Percentiles rank a stretch among this genome's conserved stretches.
Evolutionary conservation across 1,140 invertebrate genomes (phyloP).

Genomic region (Mylabris phalerata): DNA sequence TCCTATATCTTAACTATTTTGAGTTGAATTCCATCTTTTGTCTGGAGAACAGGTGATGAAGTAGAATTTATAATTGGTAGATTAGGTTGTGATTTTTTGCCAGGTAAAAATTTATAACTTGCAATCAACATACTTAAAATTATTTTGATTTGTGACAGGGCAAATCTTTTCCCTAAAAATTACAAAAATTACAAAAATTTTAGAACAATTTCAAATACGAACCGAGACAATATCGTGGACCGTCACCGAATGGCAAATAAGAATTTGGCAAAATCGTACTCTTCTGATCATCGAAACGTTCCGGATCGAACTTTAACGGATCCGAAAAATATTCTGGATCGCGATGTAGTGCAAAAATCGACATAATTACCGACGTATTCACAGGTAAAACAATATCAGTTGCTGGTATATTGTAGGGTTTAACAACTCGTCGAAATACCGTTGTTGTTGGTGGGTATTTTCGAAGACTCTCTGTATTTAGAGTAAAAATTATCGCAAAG

Average conservation of each 20-base stretch:
- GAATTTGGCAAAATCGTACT: slow-evolving; percentile 46
- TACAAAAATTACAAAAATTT: background rate
- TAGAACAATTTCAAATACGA: slow-evolving; percentile 16
- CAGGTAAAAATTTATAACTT: too few species aligned
- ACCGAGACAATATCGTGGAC: slow-evolving; percentile 58
- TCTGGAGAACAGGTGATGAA: too few species aligned
- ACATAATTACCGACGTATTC: slow-evolving; percentile 48
- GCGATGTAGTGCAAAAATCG: slow-evolving; percentile 44
- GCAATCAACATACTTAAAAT: too few species aligned
- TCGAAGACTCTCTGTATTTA: slow-evolving; percentile 38
- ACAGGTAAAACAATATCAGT: slow-evolving; percentile 42
- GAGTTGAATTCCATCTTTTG: too few species aligned
- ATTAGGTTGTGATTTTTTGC: too few species aligned
- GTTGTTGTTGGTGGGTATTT: slow-evolving; percentile 45
- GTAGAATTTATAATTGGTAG: too few species aligned
- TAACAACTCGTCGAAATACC: slow-evolving; percentile 40
- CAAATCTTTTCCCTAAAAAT: too few species aligned
- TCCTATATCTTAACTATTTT: too few species aligned
- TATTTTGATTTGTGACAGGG: too few species aligned
- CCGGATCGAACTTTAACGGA: slow-evolving; percentile 56
- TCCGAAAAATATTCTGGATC: slow-evolving; percentile 54
- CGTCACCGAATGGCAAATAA: slow-evolving; percentile 65
- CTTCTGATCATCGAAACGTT: slow-evolving; percentile 24
- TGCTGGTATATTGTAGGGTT: slow-evolving; percentile 46
- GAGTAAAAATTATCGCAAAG: background rate